Base-by-base conservation (phyloP, 2,113 vertebrate genomes). In the Oriolus oriolus region DNA sequence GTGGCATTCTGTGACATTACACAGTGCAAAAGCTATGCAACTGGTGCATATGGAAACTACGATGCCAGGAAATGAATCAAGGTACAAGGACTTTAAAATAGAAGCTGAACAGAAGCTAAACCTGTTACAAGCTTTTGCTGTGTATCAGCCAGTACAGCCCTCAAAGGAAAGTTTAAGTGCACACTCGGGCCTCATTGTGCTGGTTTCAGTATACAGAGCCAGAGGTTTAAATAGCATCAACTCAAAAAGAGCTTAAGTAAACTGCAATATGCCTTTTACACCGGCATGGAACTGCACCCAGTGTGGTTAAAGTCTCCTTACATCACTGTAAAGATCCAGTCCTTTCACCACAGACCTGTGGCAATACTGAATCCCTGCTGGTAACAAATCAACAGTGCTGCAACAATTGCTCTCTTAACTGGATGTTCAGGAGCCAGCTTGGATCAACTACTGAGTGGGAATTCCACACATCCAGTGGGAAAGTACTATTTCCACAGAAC, bases 81-180 rank as follows among this genome's bases (percentile, higher is more conserved):
- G 59, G 78, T 87, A 64, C 49, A 89, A 95, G 13, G 82, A 86
- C 64, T 90, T 93, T 10, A 92, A 83, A 92, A 83, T 5, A 76
- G 76, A 87, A 90, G 68, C 73, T 66, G 77, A 84, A 92, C 71
- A 94, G 90, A 92, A 96, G 73, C 60, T 90, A 75, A 89, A 89
- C 61, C 60, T 76, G 44, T 49, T 78, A 71, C 20, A 81, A 56
- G 87, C 12, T 82, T 93, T 84, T 81, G 50, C 66, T 94, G 56
- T 56, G 37, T 47, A 89, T 86, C 83, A 95, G 65, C 68, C 83
- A 85, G 76, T 16, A 93, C 54, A 95, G 77, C 81, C 57, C 82
- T 95, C 92, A 89, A 74, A 95, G 94, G 88, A n/a, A 96, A 95
- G 64, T 94, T 93, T 70, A 96, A 95, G 73, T 41, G 60, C 24